phyloP scores from a whole-genome alignment of 2,888 invertebrate genomes.

The Eretmocerus hayati region DNA sequence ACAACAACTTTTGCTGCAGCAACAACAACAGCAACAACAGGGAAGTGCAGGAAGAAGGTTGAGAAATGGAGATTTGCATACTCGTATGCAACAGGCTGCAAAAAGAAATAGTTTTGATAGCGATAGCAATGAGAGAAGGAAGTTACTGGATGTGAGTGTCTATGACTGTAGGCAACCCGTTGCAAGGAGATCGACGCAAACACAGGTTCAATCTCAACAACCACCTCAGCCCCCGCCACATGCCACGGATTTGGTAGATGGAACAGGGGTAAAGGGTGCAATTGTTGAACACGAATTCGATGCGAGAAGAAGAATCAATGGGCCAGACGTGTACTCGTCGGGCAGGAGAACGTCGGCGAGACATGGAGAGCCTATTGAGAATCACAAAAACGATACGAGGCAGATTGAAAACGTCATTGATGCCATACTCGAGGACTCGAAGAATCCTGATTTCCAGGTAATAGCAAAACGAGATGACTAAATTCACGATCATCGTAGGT shows the following conservation, averaged over 20 bases:
- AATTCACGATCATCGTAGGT: no score
- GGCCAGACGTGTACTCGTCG: constrained; percentile 33
- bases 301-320: constrained; percentile 32
- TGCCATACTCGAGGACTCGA: constrained; percentile 44
- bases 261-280: no score
- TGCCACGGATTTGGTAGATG: constrained; percentile 14
- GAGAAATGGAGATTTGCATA: constrained; percentile 2
- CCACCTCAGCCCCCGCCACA: constrained; percentile 27
- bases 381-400: constrained; percentile 47
- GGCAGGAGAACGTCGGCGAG: constrained; percentile 31
- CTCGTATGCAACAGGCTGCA: constrained; percentile 10
- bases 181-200: not conserved
- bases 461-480: no score
- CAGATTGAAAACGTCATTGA: constrained; percentile 47
- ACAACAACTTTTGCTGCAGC: not conserved
- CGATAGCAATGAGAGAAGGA: constrained; percentile 26
- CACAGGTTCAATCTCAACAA: constrained; percentile 31
- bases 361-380: constrained; percentile 47
- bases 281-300: constrained; percentile 31
- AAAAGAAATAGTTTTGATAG: constrained; percentile 38
- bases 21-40: not conserved
- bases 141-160: constrained; percentile 23
- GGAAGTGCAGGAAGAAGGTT: not conserved
- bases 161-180: constrained; percentile 24
- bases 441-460: constrained; percentile 47